Conservation (phyloP, 2,113 vertebrate species). For the Pterocles orientalis region DNA sequence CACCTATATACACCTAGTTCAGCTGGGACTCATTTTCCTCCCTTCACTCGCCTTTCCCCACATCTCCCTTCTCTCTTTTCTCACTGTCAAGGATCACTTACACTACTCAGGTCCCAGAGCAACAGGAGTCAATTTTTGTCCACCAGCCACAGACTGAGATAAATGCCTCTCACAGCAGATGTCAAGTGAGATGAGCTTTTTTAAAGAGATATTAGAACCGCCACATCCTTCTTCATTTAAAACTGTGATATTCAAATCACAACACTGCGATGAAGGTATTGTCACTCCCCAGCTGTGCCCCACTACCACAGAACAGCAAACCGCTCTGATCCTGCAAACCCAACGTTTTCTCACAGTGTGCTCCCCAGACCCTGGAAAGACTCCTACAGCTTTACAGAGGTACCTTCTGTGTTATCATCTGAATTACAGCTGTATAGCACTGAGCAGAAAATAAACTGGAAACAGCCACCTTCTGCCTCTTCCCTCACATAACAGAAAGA, state of each 20-base stretch:
- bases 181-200: not conserved
- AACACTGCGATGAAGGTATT: not conserved
- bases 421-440: not conserved
- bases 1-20: not conserved
- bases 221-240: not conserved
- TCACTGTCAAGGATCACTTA: not conserved
- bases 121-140: not conserved
- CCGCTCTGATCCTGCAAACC: not conserved
- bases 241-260: not conserved
- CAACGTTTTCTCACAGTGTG: not conserved
- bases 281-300: not conserved
- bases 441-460: not conserved
- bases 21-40: not conserved
- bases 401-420: not conserved
- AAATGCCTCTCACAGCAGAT: not conserved
- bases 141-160: not conserved
- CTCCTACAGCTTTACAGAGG: not conserved
- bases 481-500: not conserved
- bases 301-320: not conserved
- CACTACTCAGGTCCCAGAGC: not conserved
- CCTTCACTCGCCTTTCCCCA: not conserved
- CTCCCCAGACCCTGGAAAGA: not conserved
- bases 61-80: not conserved
- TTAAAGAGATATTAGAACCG: not conserved
- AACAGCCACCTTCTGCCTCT: not conserved